Percentiles rank a stretch among this genome's conserved stretches.
Evolutionary conservation across 2,888 invertebrate species (phyloP).

Genomic region (Nemotelus nigrinus): DNA sequence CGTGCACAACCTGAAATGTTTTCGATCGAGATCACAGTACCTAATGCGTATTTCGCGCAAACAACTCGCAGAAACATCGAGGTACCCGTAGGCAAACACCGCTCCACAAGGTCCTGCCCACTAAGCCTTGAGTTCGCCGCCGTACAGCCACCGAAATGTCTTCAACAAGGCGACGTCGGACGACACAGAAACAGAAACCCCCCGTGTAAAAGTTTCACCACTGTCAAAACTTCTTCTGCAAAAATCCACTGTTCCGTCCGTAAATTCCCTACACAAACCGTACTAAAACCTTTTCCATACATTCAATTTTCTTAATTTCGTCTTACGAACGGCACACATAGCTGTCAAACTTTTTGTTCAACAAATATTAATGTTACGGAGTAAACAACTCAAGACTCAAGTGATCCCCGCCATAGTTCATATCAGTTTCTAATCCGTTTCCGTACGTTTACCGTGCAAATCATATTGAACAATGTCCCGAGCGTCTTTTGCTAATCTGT

Average conservation of each 20-base stretch:
- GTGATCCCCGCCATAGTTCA: constrained; percentile 56
- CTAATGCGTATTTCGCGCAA: constrained; percentile 26
- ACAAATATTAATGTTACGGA: constrained; percentile 52
- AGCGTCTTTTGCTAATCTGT: constrained; percentile 32
- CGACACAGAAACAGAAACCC: constrained; percentile 42
- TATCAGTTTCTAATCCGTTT: constrained; percentile 48
- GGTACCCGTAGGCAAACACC: constrained; percentile 6
- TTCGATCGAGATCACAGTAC: constrained; percentile 20
- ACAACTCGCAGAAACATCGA: neutral
- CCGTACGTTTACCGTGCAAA: constrained; percentile 31
- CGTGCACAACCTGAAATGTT: constrained; percentile 19
- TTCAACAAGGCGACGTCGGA: constrained; percentile 39
- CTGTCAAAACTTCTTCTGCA: constrained; percentile 35
- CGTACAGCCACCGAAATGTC: constrained; percentile 37
- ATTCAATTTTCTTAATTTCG: constrained; percentile 25
- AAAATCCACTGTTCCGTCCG: neutral
- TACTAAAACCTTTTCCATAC: constrained; percentile 8
- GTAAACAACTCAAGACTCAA: constrained; percentile 56
- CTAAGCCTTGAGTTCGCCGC: constrained; percentile 28
- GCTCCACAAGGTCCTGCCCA: constrained; percentile 34
- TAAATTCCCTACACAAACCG: constrained; percentile 16
- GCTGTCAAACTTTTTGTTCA: constrained; percentile 51
- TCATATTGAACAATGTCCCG: constrained; percentile 38
- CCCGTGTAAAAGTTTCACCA: constrained; percentile 39
- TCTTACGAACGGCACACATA: constrained; percentile 40